Percentiles rank a stretch among this genome's conserved stretches.
phyloP scores from a whole-genome alignment of 2,888 invertebrate genomes.

The Tricholauxania praeusta region DNA sequence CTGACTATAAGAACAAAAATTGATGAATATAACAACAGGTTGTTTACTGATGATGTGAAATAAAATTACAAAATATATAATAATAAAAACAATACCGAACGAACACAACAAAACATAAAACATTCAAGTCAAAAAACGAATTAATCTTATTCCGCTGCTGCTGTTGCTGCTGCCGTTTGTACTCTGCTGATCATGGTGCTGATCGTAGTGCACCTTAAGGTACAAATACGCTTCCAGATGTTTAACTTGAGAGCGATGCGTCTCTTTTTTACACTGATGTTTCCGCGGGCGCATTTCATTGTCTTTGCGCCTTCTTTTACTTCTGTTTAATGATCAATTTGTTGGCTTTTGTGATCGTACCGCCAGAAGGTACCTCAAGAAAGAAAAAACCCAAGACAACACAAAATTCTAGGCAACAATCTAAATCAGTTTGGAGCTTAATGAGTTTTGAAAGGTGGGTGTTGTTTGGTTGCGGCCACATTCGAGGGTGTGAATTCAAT shows the following conservation, averaged over 20 bases:
- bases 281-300: conserved; percentile 38
- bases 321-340: conserved; percentile 54
- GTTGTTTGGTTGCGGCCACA: conserved; percentile 30
- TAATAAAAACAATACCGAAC: background rate
- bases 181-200: background rate
- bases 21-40: conserved; percentile 47
- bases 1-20: too few relatives aligned
- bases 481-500: conserved; percentile 33
- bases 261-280: conserved; percentile 26
- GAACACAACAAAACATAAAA: conserved; percentile 22
- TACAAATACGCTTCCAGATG: conserved; percentile 45
- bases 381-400: conserved; percentile 9
- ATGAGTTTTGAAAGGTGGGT: conserved; percentile 46
- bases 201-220: conserved; percentile 35
- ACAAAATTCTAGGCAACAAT: conserved; percentile 17
- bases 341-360: conserved; percentile 51
- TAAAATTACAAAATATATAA: conserved; percentile 17
- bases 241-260: conserved; percentile 30
- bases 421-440: conserved; percentile 38
- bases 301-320: conserved; percentile 45
- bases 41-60: conserved; percentile 52
- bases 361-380: conserved; percentile 40
- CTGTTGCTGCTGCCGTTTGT: conserved; percentile 17
- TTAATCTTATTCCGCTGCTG: conserved; percentile 51
- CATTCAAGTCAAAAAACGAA: conserved; percentile 49